Evolutionary conservation across 2,888 invertebrate genomes (phyloP), one percentile per base, ranked within the genome.

Genomic region (Phania funesta): DNA sequence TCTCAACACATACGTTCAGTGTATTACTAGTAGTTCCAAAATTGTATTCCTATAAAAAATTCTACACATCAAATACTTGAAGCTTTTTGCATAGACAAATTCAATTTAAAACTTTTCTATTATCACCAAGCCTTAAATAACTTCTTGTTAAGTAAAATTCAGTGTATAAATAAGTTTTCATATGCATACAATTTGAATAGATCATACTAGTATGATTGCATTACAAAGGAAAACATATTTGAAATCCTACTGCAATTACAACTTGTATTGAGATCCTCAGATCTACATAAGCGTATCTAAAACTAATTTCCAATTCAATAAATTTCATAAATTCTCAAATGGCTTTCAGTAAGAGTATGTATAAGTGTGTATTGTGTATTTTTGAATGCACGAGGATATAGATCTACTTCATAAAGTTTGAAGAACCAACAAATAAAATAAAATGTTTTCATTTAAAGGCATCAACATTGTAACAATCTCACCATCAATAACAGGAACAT

Each of bases 291-390:
- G 8, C 44, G 26, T 3, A 44, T 52, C 1, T 48, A 67, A 0
- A 50, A 52, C 18, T 58, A 20, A 44, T 70, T 75, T 80, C 20
- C 52, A 70, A 71, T 71, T 60, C 65, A 80, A 71, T 60, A 70
- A 58, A 35, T 65, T 60, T 29, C 35, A 22, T 32, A 58, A 67
- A 76, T 58, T 52, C 44, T 67, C 22, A 13, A 46, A 71, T 54
- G 65, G 46, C 67, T 67, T 76, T 75, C 1, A 24, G 20, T 16
- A 65, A 48, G 48, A 60, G 48, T 65, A 16, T 35, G 44, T 62
- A 16, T 38, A 38, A 38, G 9, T 73, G 26, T 26, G 16, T 62
- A 62, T 62, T 62, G 29, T 52, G 16, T 1, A 52, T 62, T 73
- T 11, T 18, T 26, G 1, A 74, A 29, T 29, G 20, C n/a, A 35